A percentile compares a stretch with the other conserved stretches of the same genome.
phyloP scores from a whole-genome alignment of 2,797 vertebrate species.

The Pterois miles region DNA sequence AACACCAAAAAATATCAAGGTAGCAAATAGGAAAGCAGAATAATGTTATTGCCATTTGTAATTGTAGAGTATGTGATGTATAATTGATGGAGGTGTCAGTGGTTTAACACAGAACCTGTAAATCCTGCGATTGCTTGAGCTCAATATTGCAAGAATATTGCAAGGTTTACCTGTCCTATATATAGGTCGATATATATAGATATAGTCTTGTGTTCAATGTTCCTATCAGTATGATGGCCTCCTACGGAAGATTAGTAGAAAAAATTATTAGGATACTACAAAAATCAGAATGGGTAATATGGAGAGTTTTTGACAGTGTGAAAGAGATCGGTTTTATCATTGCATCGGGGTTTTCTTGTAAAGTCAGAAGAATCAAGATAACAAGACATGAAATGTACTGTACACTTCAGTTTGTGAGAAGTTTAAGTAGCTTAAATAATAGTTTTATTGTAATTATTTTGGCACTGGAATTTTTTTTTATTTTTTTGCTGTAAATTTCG shows the following conservation, averaged over 20 bases:
- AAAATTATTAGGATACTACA: neutral
- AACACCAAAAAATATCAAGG: neutral
- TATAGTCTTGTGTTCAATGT: neutral
- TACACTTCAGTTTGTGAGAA: neutral
- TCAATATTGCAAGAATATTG: too few species aligned
- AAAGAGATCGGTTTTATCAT: neutral
- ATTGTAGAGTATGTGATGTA: neutral
- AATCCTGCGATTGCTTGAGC: neutral
- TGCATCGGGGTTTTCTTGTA: neutral
- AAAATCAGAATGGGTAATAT: neutral
- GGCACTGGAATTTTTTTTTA: neutral
- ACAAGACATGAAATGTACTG: neutral
- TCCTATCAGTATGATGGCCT: neutral
- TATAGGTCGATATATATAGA: neutral
- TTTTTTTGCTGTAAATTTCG: neutral
- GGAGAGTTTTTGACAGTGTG: too few species aligned
- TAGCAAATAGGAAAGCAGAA: neutral
- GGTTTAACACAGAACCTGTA: neutral
- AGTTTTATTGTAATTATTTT: too few species aligned
- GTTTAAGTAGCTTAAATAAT: neutral
- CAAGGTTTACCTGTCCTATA: too few species aligned
- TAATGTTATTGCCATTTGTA: neutral
- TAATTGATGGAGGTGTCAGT: neutral
- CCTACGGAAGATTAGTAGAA: neutral
- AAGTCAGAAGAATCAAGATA: neutral